phyloP scores from a whole-genome alignment of 2,113 vertebrate genomes.

The Manacus vitellinus region DNA sequence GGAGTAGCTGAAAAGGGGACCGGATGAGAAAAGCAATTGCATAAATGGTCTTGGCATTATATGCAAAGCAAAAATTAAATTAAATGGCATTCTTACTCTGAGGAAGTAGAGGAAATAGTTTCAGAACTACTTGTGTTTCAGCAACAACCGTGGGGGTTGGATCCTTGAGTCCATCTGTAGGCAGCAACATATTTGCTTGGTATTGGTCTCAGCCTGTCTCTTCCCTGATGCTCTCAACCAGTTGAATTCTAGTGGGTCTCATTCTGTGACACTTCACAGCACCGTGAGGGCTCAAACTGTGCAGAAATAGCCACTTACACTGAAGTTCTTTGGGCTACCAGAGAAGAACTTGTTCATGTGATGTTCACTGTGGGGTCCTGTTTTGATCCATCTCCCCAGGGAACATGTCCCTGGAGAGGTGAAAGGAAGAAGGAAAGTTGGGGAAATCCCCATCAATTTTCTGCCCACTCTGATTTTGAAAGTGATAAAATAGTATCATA shows the following conservation, averaged over 20 bases:
- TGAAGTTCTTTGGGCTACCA: not conserved
- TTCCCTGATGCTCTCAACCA: not conserved
- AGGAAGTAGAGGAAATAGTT: not conserved
- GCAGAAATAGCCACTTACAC: not conserved
- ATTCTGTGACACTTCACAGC: not conserved
- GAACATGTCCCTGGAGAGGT: accelerated
- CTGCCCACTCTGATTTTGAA: not conserved
- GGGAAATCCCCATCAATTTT: not conserved
- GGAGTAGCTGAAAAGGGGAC: not conserved
- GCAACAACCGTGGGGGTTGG: accelerated
- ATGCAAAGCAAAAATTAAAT: not conserved
- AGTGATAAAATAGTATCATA: not conserved
- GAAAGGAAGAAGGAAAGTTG: not conserved
- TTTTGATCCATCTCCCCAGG: not conserved
- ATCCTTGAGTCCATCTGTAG: not conserved
- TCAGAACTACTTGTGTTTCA: not conserved
- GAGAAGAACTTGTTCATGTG: not conserved
- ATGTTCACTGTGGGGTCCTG: not conserved
- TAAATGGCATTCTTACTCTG: not conserved
- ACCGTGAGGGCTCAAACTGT: not conserved
- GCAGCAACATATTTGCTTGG: not conserved
- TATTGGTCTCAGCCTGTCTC: not conserved
- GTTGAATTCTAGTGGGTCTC: not conserved
- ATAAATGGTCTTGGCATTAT: not conserved
- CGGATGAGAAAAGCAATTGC: not conserved